Conservation (phyloP, 1,140 invertebrate genomes). For the Planococcus citri region DNA sequence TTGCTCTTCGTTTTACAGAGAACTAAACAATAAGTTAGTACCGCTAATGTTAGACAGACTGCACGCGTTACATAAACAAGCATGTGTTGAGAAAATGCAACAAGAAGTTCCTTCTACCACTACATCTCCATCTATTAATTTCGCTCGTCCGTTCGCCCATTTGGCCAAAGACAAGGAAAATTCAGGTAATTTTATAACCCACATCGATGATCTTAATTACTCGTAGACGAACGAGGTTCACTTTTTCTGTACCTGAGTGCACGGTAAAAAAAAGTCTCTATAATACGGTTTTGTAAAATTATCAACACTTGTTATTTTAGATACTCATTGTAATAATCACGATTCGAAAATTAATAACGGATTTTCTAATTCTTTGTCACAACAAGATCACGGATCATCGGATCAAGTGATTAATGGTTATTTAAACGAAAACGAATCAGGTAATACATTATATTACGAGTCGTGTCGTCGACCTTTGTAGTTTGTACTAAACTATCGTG, state of each 20-base stretch:
- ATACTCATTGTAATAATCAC: neutral
- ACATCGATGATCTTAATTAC: too few species aligned
- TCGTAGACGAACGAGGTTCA: too few species aligned
- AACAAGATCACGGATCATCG: neutral
- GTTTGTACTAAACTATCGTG: too few species aligned
- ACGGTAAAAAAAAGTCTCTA: too few species aligned
- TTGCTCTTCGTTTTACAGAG: constrained; percentile 42
- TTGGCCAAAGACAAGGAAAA: constrained; percentile 31
- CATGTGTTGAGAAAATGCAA: constrained; percentile 32
- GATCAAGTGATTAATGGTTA: neutral
- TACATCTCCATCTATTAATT: neutral
- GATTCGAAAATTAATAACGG: constrained; percentile 4
- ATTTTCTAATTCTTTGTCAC: constrained; percentile 8
- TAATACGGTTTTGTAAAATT: neutral
- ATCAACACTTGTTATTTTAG: neutral
- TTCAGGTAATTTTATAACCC: neutral
- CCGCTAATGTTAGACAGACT: constrained; percentile 74
- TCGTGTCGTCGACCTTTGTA: neutral
- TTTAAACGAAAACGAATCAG: neutral
- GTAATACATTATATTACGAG: neutral
- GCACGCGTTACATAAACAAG: constrained; percentile 51
- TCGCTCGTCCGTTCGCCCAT: constrained; percentile 44
- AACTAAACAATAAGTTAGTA: constrained; percentile 74
- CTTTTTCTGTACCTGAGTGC: too few species aligned
- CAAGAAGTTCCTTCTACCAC: neutral